These are phyloP conservation scores for Drosophila azteca DNA, from an alignment of 1,140 invertebrate genomes.

Conservation along the genomic window DNA sequence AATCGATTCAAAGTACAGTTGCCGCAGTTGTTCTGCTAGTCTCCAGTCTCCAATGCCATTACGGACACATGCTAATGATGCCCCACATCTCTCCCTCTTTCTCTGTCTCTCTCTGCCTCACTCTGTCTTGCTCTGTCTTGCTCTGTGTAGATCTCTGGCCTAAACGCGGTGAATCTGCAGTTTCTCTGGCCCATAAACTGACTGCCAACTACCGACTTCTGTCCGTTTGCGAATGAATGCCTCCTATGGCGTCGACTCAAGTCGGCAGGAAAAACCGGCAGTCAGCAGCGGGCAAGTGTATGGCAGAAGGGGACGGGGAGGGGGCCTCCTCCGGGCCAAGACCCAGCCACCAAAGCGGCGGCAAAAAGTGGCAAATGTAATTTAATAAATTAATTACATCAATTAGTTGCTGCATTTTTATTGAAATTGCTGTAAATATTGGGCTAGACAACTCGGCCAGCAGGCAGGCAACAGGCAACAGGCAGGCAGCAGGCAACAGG, in stretches of 20 bases:
- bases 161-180: slow-evolving; percentile 33
- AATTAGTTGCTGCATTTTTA: slow-evolving; percentile 70
- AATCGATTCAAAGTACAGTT: slow-evolving; percentile 34
- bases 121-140: too few species aligned
- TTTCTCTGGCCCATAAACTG: slow-evolving; percentile 48
- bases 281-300: not conserved
- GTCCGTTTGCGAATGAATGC: slow-evolving; percentile 8
- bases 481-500: not conserved
- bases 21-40: not conserved
- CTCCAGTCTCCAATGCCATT: not conserved
- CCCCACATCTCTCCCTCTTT: not conserved
- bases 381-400: slow-evolving; percentile 77
- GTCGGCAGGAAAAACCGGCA: slow-evolving; percentile 16
- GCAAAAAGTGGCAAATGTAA: slow-evolving; percentile 56
- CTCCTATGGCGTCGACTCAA: slow-evolving; percentile 34
- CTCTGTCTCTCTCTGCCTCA: not conserved
- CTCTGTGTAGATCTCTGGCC: not conserved
- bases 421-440: slow-evolving; percentile 67
- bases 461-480: slow-evolving; percentile 3
- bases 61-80: slow-evolving; percentile 37
- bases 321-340: not conserved
- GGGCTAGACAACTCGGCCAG: slow-evolving; percentile 8
- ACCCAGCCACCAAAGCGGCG: not conserved
- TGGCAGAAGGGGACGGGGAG: too few species aligned
- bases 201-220: slow-evolving; percentile 18